phyloP scores from a whole-genome alignment of 64 coral and sea anemone genomes.

The Pocillopora verrucosa region DNA sequence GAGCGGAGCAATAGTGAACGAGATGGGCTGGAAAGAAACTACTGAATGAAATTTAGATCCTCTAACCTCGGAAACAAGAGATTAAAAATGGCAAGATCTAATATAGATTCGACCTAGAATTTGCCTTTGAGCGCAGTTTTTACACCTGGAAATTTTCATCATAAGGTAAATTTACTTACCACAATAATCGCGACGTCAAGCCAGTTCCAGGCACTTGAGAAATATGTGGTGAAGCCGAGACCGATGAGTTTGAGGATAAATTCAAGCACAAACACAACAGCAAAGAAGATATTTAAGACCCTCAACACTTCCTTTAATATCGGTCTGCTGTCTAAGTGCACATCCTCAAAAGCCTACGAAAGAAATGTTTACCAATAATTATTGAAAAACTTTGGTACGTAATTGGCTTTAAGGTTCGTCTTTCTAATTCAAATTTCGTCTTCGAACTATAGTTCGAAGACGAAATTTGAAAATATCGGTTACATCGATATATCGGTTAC shows the following conservation, averaged over 20 bases:
- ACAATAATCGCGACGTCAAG: slow-evolving; percentile 78
- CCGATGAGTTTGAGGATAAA: slow-evolving; percentile 82
- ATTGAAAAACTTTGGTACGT: background rate
- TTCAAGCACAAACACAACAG: slow-evolving; percentile 63
- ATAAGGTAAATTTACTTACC: slow-evolving; percentile 54
- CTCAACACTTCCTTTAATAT: slow-evolving; percentile 37
- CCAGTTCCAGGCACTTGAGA: slow-evolving; percentile 78
- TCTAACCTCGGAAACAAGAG: too few species aligned
- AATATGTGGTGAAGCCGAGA: slow-evolving; percentile 71
- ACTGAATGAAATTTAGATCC: too few species aligned
- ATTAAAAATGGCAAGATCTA: background rate
- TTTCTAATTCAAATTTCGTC: too few species aligned
- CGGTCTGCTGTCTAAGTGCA: slow-evolving; percentile 54
- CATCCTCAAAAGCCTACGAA: slow-evolving; percentile 80
- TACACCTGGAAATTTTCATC: background rate
- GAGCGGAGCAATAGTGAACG: too few species aligned
- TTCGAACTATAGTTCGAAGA: too few species aligned
- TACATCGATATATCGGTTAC: too few species aligned
- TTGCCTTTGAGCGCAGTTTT: too few species aligned
- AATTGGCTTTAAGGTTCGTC: too few species aligned
- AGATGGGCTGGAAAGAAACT: too few species aligned
- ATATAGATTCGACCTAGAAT: too few species aligned
- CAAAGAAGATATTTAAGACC: slow-evolving; percentile 69
- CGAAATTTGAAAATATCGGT: too few species aligned
- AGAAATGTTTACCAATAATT: background rate